Base-by-base conservation (phyloP, 2,888 invertebrate genomes). In the Augochlorella aurata region DNA sequence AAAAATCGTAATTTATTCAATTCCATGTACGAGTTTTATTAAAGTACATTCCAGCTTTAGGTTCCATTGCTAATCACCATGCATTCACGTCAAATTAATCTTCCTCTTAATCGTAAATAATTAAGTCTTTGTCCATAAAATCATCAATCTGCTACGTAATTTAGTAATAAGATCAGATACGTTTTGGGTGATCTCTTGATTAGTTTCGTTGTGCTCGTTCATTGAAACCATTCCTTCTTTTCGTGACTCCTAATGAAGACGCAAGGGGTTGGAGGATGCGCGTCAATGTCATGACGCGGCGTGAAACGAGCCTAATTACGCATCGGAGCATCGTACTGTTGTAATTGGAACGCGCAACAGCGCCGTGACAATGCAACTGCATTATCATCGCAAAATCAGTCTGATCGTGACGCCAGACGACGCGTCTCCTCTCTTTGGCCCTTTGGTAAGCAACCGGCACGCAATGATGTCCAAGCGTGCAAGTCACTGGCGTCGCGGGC, bases 311-410 rank as follows among this genome's bases (percentile, higher is more conserved):
- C 47, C 69, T 79, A 78, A 79, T 79, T 79, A 79, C 70, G 24
- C 47, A 54, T 68, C 49, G 52, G 54, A 49, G 70, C 63, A 79
- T 79, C 69, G 78, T 54, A n/a, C 65, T 24, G 18, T 38, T n/a
- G 63, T 79, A 74, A 79, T 81, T 79, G 80, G 61, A 74, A 79
- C 61, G 44, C 18, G 79, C 47, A 81, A 80, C 52, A 54, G 49
- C 65, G 14, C n/a, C 49, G 47, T 54, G 72, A 81, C 81, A 81
- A 74, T 81, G 65, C 79, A 70, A 80, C 69, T 71, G 81, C 68
- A 49, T 45, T 49, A 44, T 81, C 79, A 65, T 74, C 73, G 44
- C 74, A 79, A 81, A 81, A 80, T 80, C 81, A 81, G 68, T 74
- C 69, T 68, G 45, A 81, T 71, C 73, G 61, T 70, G 74, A 66